Conservation (phyloP, 1,140 invertebrate species). For the Ptiloglossa arizonensis region DNA sequence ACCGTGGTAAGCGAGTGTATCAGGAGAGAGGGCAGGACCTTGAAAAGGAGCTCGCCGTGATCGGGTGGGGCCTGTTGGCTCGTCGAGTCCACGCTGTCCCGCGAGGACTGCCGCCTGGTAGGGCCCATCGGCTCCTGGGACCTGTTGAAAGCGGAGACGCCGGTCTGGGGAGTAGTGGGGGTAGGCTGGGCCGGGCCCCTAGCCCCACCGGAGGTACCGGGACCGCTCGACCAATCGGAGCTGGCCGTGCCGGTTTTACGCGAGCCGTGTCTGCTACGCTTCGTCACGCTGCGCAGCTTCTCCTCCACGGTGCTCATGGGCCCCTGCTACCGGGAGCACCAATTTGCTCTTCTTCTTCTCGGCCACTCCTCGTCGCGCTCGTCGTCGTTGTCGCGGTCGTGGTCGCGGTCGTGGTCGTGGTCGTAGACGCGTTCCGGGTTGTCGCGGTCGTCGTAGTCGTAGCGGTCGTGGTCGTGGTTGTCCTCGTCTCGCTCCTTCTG, state of each 20-base stretch:
- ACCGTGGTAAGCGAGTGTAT: slow-evolving; percentile 17
- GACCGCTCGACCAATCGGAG: slow-evolving; percentile 67
- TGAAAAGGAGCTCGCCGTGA: slow-evolving; percentile 75
- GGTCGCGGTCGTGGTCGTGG: slow-evolving; percentile 44
- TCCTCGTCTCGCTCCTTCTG: slow-evolving; percentile 40
- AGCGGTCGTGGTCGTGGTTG: slow-evolving; percentile 30
- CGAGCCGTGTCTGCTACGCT: slow-evolving; percentile 60
- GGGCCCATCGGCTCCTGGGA: slow-evolving; percentile 64
- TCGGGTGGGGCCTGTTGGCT: slow-evolving; percentile 76
- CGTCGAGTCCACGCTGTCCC: slow-evolving; percentile 64
- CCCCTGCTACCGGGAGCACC: slow-evolving; percentile 79
- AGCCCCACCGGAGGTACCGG: slow-evolving; percentile 35
- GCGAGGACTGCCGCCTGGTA: slow-evolving; percentile 69
- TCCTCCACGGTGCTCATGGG: slow-evolving; percentile 74
- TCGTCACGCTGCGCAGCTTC: slow-evolving; percentile 63
- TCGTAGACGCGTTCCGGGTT: too few species aligned
- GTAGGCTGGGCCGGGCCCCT: slow-evolving; percentile 59
- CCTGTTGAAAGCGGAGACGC: slow-evolving; percentile 52
- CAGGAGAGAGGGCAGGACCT: slow-evolving; percentile 69
- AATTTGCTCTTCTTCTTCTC: slow-evolving; percentile 83
- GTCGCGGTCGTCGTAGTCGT: slow-evolving; percentile 36
- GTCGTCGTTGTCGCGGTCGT: slow-evolving; percentile 36
- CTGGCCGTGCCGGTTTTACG: slow-evolving; percentile 24
- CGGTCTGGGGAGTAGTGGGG: slow-evolving; percentile 53
- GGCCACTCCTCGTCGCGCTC: slow-evolving; percentile 77